phyloP scores from a whole-genome alignment of 2,113 vertebrate species.

The Euleptes europaea region DNA sequence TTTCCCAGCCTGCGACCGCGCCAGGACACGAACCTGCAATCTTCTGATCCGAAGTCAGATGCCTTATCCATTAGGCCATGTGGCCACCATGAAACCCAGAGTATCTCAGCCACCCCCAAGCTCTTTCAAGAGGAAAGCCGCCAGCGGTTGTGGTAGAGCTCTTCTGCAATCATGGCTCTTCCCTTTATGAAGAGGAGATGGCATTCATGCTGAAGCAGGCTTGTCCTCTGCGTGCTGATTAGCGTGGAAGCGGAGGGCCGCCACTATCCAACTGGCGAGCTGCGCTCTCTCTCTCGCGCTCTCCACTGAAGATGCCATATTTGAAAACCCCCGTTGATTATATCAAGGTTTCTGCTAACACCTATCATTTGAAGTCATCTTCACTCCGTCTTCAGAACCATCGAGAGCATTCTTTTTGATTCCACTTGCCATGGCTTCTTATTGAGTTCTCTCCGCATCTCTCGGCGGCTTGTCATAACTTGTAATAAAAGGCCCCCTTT shows the following conservation, averaged over 20 bases:
- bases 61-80: too few species aligned
- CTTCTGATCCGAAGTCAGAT: too few species aligned
- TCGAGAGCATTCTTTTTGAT: constrained; percentile 60
- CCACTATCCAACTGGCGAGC: background rate
- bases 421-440: constrained; percentile 71
- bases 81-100: too few species aligned
- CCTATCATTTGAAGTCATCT: constrained; percentile 75
- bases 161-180: constrained; percentile 38
- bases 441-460: constrained; percentile 69
- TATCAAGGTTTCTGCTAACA: constrained; percentile 71
- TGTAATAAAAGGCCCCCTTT: constrained; percentile 77
- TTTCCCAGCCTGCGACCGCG: too few species aligned
- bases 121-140: background rate
- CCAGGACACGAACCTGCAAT: too few species aligned
- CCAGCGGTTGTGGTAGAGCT: background rate
- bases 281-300: background rate
- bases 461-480: constrained; percentile 81
- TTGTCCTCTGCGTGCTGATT: constrained; percentile 32
- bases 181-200: constrained; percentile 9
- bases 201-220: background rate
- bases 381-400: constrained; percentile 72
- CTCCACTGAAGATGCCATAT: background rate
- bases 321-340: constrained; percentile 63
- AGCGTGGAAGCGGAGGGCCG: background rate
- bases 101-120: fast-evolving